Conservation (phyloP, 2,113 vertebrate genomes). For the Lutjanus erythropterus region DNA sequence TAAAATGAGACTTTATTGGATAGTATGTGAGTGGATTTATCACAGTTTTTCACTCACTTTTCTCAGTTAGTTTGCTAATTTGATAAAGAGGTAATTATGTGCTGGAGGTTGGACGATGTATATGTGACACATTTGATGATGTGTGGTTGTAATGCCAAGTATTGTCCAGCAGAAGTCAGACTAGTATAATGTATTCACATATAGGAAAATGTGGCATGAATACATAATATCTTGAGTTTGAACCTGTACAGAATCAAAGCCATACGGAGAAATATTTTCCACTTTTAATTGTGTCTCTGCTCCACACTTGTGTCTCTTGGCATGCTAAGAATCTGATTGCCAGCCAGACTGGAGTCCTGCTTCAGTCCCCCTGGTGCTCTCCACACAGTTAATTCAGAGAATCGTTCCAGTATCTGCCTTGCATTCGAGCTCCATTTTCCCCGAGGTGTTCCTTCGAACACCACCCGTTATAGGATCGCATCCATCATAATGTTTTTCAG, state of each 20-base stretch:
- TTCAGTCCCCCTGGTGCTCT: conserved; percentile 59
- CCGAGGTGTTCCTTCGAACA: conserved; percentile 49
- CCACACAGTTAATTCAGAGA: conserved; percentile 61
- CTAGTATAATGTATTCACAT: conserved; percentile 53
- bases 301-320: conserved; percentile 24
- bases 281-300: conserved; percentile 15
- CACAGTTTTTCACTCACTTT: neutral
- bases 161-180: conserved; percentile 82
- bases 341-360: conserved; percentile 45
- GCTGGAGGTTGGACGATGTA: neutral
- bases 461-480: conserved; percentile 49
- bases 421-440: conserved; percentile 47
- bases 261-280: neutral
- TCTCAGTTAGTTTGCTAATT: neutral
- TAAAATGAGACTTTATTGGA: neutral
- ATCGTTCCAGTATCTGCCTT: conserved; percentile 45
- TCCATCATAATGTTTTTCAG: conserved; percentile 68
- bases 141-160: conserved; percentile 68
- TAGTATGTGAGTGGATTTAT: neutral
- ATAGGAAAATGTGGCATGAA: conserved; percentile 10
- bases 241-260: neutral
- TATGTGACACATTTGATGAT: neutral
- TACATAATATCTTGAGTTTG: conserved; percentile 19
- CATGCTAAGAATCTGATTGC: conserved; percentile 30
- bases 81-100: accelerated